Evolutionary conservation across 2,888 invertebrate species (phyloP).

Genomic region (Phortica okadai): DNA sequence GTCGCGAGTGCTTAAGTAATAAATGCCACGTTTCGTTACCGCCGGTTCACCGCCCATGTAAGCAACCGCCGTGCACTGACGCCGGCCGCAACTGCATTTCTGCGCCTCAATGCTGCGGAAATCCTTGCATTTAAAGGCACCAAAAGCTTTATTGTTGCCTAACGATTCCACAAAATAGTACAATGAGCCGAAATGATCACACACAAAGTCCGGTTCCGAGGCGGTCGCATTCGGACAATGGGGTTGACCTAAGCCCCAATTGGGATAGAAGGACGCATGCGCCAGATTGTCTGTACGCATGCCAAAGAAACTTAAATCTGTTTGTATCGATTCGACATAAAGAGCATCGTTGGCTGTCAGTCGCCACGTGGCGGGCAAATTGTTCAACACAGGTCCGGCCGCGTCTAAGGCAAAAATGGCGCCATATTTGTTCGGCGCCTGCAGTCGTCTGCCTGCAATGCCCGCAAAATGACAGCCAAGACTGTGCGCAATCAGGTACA

Average conservation of each 20-base stretch:
- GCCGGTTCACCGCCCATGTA: constrained; percentile 65
- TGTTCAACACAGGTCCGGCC: constrained; percentile 60
- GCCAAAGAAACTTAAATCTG: constrained; percentile 63
- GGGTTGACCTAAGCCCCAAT: constrained; percentile 67
- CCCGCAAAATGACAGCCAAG: constrained; percentile 69
- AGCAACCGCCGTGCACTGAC: constrained; percentile 47
- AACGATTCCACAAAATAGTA: constrained; percentile 66
- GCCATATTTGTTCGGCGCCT: constrained; percentile 53
- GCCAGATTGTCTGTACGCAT: constrained; percentile 56
- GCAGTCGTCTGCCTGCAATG: constrained; percentile 60
- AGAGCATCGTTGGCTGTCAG: constrained; percentile 63
- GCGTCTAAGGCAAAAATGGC: constrained; percentile 71
- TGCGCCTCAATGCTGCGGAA: constrained; percentile 49
- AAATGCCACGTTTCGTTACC: constrained; percentile 55
- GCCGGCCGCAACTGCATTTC: constrained; percentile 48
- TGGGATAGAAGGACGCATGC: constrained; percentile 71
- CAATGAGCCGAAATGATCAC: constrained; percentile 58
- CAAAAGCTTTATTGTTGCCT: constrained; percentile 51
- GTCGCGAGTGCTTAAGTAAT: constrained; percentile 56
- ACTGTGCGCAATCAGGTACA: constrained; percentile 69
- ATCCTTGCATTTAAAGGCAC: constrained; percentile 52
- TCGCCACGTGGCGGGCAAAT: constrained; percentile 47
- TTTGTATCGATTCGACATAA: constrained; percentile 73
- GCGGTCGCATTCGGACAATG: constrained; percentile 63
- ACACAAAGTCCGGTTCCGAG: constrained; percentile 57